Base-by-base conservation (phyloP, 1,140 invertebrate genomes). In the Drosophila murphyi region DNA sequence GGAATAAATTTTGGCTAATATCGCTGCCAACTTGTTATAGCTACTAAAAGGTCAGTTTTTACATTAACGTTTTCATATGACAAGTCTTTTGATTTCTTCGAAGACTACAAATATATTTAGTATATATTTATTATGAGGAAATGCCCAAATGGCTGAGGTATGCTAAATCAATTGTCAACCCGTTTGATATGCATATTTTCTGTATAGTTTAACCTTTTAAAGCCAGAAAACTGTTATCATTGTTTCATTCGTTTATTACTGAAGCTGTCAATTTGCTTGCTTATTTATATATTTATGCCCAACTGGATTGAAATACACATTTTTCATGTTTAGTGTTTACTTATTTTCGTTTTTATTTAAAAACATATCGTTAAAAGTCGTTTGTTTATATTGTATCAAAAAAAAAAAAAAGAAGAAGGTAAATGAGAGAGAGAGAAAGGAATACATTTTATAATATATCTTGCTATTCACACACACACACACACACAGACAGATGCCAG, bases 301-400 rank as follows among this genome's bases (percentile, higher is more conserved):
- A 35, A 59, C 39, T 31, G 31, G 28, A 59, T 28, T 41, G 10
- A 59, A 59, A 34, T 55, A 59, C 0, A 43, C 32, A 47, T 4
- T 20, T 60, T 35, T 29, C 4, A n/a, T 34, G 34, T 2, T 31
- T 60, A 45, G 51, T 73, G 37, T 72, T 55, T 51, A 56, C 57
- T 62, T 70, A 74, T 48, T 69, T 69, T 54, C 12, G 8, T 61
- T 57, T 73, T 73, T 67, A 67, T 72, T 65, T 61, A 62, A 74
- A 74, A 74, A 74, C 51, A 55, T 70, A 74, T 70, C 70, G 62
- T 74, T 74, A 74, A 70, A 51, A 74, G 72, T 74, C 72, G 65
- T 74, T 74, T 74, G 50, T 74, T 70, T 73, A 73, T 12, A 60
- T 60, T 73, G 64, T 73, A 73, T 45, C 62, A 72, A 74, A 74